A percentile compares a stretch with the other conserved stretches of the same genome.
Evolutionary conservation across 2,797 vertebrate genomes (phyloP).

Genomic region (Pipistrellus pygmaeus): DNA sequence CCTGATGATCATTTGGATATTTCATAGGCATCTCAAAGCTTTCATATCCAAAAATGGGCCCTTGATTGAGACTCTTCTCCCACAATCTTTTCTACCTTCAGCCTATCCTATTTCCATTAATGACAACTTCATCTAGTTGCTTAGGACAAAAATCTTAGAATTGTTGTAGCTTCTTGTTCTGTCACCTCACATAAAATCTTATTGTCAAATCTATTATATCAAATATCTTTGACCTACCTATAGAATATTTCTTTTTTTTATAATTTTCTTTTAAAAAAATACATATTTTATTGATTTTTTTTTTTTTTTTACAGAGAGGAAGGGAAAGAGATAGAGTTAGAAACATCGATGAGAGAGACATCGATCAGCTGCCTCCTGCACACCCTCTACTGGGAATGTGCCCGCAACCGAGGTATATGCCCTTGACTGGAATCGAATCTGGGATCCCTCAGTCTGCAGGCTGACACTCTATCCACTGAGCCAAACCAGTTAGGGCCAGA

Average conservation of each 20-base stretch:
- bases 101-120: not conserved
- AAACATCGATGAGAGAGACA: no score
- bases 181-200: not conserved
- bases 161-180: not conserved
- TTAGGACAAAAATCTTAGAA: constrained; percentile 1
- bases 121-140: not conserved
- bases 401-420: no score
- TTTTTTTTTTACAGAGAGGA: no score
- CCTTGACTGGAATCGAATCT: no score
- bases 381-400: no score
- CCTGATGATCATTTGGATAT: constrained; percentile 33
- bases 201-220: not conserved
- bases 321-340: no score
- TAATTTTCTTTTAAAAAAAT: no score
- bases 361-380: no score
- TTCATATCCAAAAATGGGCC: not conserved
- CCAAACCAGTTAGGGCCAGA: not conserved
- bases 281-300: no score
- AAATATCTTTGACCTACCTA: not conserved
- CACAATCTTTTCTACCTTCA: not conserved
- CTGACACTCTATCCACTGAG: no score
- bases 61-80: not conserved
- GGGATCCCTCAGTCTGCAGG: no score
- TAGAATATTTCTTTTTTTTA: not conserved
- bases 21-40: not conserved